Evolutionary conservation across 2,888 invertebrate genomes (phyloP).

Genomic region (Heteromyza rotundicornis): DNA sequence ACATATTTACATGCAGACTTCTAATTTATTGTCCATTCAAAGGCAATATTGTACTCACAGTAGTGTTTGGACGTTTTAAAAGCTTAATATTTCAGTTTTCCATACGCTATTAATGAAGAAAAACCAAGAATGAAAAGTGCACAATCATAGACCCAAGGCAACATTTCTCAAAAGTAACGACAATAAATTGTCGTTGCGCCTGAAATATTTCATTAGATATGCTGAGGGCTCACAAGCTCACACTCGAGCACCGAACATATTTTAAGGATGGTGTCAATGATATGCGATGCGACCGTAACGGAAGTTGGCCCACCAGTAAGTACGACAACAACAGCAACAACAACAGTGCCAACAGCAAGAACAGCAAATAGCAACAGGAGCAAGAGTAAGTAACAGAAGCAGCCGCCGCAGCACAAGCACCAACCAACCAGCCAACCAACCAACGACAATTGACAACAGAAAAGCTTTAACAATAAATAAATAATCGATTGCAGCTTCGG

Average conservation of each 20-base stretch:
- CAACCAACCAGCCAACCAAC: too few relatives aligned
- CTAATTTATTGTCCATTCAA: too few relatives aligned
- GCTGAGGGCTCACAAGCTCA: neutral
- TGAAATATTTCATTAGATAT: conserved; percentile 25
- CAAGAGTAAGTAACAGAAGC: too few relatives aligned
- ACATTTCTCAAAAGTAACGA: conserved; percentile 13
- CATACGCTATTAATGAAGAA: neutral
- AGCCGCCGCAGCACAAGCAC: too few relatives aligned
- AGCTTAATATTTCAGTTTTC: neutral
- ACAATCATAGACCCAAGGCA: conserved; percentile 1
- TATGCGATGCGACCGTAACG: conserved; percentile 22
- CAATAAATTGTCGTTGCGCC: conserved; percentile 20
- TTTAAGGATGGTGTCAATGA: conserved; percentile 28
- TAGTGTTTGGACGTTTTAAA: neutral
- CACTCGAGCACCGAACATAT: neutral
- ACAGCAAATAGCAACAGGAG: neutral
- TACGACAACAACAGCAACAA: conserved; percentile 15
- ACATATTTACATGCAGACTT: too few relatives aligned
- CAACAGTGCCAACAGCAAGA: conserved; percentile 9
- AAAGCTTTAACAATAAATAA: conserved; percentile 40
- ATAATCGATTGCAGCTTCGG: conserved; percentile 33
- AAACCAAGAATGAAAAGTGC: neutral
- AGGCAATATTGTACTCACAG: too few relatives aligned
- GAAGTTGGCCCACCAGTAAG: neutral
- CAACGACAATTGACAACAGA: conserved; percentile 31